phyloP scores from a whole-genome alignment of 2,113 vertebrate genomes.

The Myodes glareolus region DNA sequence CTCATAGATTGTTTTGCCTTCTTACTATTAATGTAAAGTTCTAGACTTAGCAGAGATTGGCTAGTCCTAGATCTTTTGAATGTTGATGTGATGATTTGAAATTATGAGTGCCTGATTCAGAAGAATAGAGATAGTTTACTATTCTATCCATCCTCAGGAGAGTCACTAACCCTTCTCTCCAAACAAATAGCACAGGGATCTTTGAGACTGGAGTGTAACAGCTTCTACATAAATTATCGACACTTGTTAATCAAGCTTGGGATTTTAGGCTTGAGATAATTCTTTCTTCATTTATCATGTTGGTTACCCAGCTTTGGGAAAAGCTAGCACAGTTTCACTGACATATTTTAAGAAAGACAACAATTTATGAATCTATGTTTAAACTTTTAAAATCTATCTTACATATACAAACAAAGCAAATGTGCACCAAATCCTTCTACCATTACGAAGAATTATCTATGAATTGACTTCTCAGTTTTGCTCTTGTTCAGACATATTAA shows the following conservation, averaged over 20 bases:
- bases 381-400: neutral
- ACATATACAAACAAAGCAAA: neutral
- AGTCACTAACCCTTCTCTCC: constrained; percentile 1
- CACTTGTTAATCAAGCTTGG: neutral
- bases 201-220: neutral
- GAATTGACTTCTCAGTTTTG: neutral
- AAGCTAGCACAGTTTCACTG: neutral
- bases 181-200: neutral
- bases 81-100: neutral
- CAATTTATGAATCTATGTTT: neutral
- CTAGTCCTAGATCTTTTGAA: constrained; percentile 33
- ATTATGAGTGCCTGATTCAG: neutral
- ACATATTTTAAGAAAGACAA: neutral
- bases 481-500: neutral
- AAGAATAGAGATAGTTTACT: neutral
- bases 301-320: neutral
- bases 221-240: neutral
- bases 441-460: neutral
- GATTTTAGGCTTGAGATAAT: neutral
- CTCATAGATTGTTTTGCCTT: constrained; percentile 18
- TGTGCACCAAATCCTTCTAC: neutral
- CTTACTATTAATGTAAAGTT: constrained; percentile 50
- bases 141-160: constrained; percentile 11
- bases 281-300: constrained; percentile 1
- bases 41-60: neutral